Percentiles rank a stretch among this genome's conserved stretches.
Conservation (phyloP, 1,140 invertebrate species). For the Hormaphis cornu region DNA sequence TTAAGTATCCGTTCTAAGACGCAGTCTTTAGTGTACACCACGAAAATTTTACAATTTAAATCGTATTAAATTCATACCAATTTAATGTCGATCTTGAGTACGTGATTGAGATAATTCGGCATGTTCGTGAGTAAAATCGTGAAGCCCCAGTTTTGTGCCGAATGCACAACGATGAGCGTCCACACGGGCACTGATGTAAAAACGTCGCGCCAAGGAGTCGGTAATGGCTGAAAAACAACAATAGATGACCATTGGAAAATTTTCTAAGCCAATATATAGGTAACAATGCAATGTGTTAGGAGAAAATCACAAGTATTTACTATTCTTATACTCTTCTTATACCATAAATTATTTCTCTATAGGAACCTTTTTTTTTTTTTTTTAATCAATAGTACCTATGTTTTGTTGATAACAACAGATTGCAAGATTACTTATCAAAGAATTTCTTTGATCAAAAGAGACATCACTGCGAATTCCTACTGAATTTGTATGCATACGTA, state of each 20-base stretch:
- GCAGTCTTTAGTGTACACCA: too few relatives aligned
- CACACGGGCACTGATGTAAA: conserved; percentile 45
- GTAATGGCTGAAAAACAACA: conserved; percentile 29
- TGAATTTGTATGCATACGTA: too few relatives aligned
- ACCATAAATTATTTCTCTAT: too few relatives aligned
- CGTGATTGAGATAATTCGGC: conserved; percentile 76
- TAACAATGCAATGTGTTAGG: neutral
- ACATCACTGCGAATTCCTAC: too few relatives aligned
- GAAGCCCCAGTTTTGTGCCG: conserved; percentile 70
- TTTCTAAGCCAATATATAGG: neutral
- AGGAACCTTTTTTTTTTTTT: too few relatives aligned
- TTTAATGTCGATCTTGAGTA: conserved; percentile 69
- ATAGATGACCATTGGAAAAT: neutral
- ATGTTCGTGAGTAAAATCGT: conserved; percentile 85
- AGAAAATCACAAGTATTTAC: too few relatives aligned
- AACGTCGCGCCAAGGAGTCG: conserved; percentile 38
- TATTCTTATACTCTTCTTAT: too few relatives aligned
- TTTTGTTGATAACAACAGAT: too few relatives aligned
- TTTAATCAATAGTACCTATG: too few relatives aligned
- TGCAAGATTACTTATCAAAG: too few relatives aligned
- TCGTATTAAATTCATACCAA: conserved; percentile 36
- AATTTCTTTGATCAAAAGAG: too few relatives aligned
- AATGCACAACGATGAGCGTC: conserved; percentile 52
- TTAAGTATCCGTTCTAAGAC: conserved; percentile 58
- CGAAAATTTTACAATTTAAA: too few relatives aligned